phyloP scores from a whole-genome alignment of 92 coral and sea anemone species.

The Palythoa caribaeorum region DNA sequence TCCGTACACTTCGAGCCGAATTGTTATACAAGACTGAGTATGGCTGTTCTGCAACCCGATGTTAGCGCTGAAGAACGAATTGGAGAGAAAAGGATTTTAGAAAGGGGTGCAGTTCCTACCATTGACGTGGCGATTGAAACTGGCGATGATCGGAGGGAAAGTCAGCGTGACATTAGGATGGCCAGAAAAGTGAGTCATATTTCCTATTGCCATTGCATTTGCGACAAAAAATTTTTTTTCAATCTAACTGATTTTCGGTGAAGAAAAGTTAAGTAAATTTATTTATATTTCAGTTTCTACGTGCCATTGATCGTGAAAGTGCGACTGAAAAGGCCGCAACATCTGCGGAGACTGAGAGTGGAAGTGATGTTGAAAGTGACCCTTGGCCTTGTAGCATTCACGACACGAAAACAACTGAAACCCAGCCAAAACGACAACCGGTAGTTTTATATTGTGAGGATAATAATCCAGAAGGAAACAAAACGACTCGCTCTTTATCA shows the following conservation, averaged over 20 bases:
- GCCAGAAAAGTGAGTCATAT: constrained; percentile 1
- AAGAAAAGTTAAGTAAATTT: background rate
- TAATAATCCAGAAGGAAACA: background rate
- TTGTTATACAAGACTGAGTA: constrained; percentile 34
- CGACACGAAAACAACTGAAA: background rate
- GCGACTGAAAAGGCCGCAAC: background rate
- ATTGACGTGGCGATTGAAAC: background rate
- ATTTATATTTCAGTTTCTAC: constrained; percentile 5
- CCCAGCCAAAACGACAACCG: background rate
- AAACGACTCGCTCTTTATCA: constrained; percentile 2
- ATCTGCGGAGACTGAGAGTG: background rate
- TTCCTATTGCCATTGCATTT: background rate
- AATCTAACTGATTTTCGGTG: background rate
- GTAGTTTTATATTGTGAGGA: background rate
- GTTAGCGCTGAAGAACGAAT: constrained; percentile 10
- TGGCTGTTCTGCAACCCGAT: background rate
- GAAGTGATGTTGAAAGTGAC: background rate
- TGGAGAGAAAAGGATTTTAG: constrained; percentile 5
- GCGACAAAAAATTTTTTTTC: background rate
- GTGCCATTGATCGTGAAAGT: background rate
- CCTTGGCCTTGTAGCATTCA: background rate
- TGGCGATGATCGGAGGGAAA: constrained; percentile 26
- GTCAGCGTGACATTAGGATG: constrained; percentile 15
- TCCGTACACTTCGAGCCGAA: constrained; percentile 58
- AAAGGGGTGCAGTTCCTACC: background rate